These are phyloP conservation scores for Pseudorhombus dupliciocellatus DNA, from an alignment of 2,113 vertebrate genomes.

Conservation along the genomic window DNA sequence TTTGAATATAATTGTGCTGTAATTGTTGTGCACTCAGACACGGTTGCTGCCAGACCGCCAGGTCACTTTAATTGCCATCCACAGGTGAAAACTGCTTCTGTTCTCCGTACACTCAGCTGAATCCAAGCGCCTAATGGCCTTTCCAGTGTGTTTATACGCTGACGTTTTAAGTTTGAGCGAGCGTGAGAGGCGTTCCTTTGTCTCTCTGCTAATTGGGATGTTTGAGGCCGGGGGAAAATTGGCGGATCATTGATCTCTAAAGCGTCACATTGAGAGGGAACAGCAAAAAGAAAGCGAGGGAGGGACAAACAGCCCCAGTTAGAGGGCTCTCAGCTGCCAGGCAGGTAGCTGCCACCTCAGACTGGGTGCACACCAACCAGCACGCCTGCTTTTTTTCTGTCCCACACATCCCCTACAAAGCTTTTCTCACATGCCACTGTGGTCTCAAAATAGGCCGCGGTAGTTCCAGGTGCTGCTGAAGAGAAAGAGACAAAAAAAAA, in stretches of 20 bases:
- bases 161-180: slow-evolving; percentile 37
- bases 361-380: slow-evolving; percentile 25
- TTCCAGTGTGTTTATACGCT: slow-evolving; percentile 18
- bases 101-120: slow-evolving; percentile 34
- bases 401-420: slow-evolving; percentile 26
- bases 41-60: slow-evolving; percentile 22
- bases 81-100: slow-evolving; percentile 38
- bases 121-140: slow-evolving; percentile 36
- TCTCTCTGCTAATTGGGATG: slow-evolving; percentile 53
- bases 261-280: slow-evolving; percentile 2
- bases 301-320: slow-evolving; percentile 26
- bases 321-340: slow-evolving; percentile 45
- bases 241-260: slow-evolving; percentile 23
- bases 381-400: slow-evolving; percentile 16
- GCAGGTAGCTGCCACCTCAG: slow-evolving; percentile 58
- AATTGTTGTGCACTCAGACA: slow-evolving; percentile 29
- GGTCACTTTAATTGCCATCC: slow-evolving; percentile 42
- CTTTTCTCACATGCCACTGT: slow-evolving; percentile 41
- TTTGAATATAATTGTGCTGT: slow-evolving; percentile 28
- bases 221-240: slow-evolving; percentile 43
- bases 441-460: slow-evolving; percentile 34
- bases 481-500: slow-evolving; percentile 17
- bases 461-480: slow-evolving; percentile 22
- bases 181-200: slow-evolving; percentile 32
- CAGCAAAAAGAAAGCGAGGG: slow-evolving; percentile 28